Conservation (phyloP, 2,888 invertebrate genomes). For the Apantesis nais region DNA sequence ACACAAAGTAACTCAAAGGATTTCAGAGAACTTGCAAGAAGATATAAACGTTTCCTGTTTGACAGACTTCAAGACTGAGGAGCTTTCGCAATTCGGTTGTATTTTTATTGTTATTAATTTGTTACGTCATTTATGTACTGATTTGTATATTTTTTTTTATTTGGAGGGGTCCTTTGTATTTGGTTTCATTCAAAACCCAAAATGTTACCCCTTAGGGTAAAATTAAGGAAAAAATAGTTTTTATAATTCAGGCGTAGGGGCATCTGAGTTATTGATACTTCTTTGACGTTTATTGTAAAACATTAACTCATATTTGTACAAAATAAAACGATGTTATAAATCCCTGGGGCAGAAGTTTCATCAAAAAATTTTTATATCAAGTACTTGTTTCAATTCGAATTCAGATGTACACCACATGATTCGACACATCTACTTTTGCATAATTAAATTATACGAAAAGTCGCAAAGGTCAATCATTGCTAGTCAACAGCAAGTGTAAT, state of each 20-base stretch:
- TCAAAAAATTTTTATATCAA: neutral
- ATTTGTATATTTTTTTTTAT: too few species aligned
- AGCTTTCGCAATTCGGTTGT: too few species aligned
- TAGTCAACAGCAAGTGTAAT: neutral
- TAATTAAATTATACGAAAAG: slow-evolving; percentile 1
- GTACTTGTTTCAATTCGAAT: neutral
- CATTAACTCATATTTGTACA: neutral
- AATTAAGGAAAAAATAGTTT: too few species aligned
- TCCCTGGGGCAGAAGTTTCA: neutral
- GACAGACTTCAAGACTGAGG: neutral
- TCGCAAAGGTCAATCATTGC: neutral
- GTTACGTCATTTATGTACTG: too few species aligned
- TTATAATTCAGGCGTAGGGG: neutral
- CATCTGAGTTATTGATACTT: neutral
- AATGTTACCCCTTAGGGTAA: too few species aligned
- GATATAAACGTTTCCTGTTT: neutral
- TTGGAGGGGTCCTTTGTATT: too few species aligned
- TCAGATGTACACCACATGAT: too few species aligned
- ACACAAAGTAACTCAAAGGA: neutral
- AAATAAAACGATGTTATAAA: neutral
- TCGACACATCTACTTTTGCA: neutral
- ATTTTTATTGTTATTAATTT: too few species aligned
- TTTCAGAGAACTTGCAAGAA: neutral
- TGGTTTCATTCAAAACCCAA: too few species aligned
- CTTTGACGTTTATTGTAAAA: neutral